These are phyloP conservation scores for Parauchenoglanis punctatus DNA, from an alignment of 2,797 vertebrate genomes.

Conservation along the genomic window DNA sequence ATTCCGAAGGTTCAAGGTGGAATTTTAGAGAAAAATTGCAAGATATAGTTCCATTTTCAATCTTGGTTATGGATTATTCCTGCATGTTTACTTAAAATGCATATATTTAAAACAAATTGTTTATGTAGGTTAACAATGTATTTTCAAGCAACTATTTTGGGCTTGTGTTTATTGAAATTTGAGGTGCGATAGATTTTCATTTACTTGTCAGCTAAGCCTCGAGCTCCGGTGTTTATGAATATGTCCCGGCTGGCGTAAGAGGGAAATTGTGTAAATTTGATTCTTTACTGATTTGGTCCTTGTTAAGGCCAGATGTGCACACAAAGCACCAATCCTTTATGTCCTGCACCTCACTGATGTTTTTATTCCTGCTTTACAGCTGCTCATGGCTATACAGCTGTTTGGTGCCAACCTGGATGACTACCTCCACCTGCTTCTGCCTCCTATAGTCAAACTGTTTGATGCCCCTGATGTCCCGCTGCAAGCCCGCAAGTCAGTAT, in stretches of 20 bases:
- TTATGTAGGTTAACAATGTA: background rate
- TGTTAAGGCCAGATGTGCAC: background rate
- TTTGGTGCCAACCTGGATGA: slow-evolving; percentile 98
- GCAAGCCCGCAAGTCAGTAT: slow-evolving; percentile 89
- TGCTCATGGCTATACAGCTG: slow-evolving; percentile 94
- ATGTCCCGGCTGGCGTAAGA: background rate
- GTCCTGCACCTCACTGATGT: background rate
- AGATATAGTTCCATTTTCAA: background rate
- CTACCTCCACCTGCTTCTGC: slow-evolving; percentile 94
- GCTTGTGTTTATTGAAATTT: background rate
- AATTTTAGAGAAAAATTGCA: background rate
- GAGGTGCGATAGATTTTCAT: background rate
- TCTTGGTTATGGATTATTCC: background rate
- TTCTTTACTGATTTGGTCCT: background rate
- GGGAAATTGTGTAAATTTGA: background rate
- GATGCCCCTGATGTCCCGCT: slow-evolving; percentile 91
- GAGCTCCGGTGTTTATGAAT: background rate
- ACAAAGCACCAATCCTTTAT: background rate
- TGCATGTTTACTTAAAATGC: background rate
- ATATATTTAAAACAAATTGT: background rate
- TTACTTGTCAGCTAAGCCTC: background rate
- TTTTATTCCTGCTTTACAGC: slow-evolving; percentile 67
- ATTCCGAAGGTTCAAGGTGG: background rate
- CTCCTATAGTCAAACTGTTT: slow-evolving; percentile 96
- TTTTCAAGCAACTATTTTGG: background rate